Evolutionary conservation across 2,797 vertebrate genomes (phyloP), one percentile per base, ranked within the genome.

Genomic region (Eurystomus glaucurus): DNA sequence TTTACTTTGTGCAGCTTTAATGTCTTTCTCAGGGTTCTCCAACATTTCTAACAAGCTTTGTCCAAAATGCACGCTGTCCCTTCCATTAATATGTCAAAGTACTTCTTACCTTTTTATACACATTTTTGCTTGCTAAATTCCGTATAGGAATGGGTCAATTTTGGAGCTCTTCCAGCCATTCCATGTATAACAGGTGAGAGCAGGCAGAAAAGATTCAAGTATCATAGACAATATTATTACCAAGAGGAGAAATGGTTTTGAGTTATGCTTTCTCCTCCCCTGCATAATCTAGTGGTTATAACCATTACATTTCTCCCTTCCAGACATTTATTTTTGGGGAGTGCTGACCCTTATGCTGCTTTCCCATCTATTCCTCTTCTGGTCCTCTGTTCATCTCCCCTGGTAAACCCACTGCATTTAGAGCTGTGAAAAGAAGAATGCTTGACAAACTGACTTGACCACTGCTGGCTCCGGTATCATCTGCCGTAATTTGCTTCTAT

Each of bases 391-490:
- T 78, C 55, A 62, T 81, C 77, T 87, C 74, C 65, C 54, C 74
- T 35, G 28, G 33, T 46, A 92, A 94, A 68, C 23, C 48, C 0
- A 3, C 70, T 84, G 54, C 77, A 90, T 90, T 90, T 92, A 95
- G 54, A 92, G 31, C 77, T 31, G 31, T 35, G 48, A 86, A 77
- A 76, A 92, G 43, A 69, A 51, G 55, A 52, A 64, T 23, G 45
- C 74, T 85, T 89, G 74, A 91, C 85, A 82, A 94, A 94, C n/a
- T 66, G 88, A 51, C 77, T 91, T 57, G 51, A 70, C 51, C 82
- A 60, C 70, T 87, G 62, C 81, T 68, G 57, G 55, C 55, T 88
- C 66, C 6, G 26, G 60, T 78, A 78, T 91, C 37, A 51, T 88
- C 57, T 89, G 66, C 80, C 90, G 83, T 70, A 77, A 65, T 88